Conservation (phyloP, 2,888 invertebrate species). For the Magallana nippona region DNA sequence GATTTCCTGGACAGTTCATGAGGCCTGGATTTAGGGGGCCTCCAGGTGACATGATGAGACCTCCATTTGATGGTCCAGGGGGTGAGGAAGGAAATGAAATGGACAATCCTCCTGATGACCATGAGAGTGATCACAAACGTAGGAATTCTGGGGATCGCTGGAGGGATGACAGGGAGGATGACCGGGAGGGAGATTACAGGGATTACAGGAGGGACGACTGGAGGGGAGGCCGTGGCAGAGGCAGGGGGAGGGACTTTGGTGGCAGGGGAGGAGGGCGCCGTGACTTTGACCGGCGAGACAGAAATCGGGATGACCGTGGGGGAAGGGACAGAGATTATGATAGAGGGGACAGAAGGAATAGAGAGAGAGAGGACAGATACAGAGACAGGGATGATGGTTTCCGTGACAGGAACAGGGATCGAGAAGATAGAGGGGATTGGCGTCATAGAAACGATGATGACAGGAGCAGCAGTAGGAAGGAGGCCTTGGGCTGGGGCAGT, state of each 20-base stretch:
- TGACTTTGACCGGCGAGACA: conserved; percentile 49
- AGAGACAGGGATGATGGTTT: conserved; percentile 37
- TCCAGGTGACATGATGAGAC: conserved; percentile 45
- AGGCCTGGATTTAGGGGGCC: conserved; percentile 50
- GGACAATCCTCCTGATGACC: conserved; percentile 42
- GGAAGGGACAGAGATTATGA: conserved; percentile 55
- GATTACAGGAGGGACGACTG: conserved; percentile 41
- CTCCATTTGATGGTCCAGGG: conserved; percentile 43
- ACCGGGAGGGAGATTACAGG: conserved; percentile 11
- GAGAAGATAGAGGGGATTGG: conserved; percentile 44
- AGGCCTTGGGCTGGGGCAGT: conserved; percentile 36
- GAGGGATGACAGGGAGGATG: conserved; percentile 44
- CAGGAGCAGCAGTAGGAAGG: conserved; percentile 49
- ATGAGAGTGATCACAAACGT: conserved; percentile 41
- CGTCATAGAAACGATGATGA: conserved; percentile 47
- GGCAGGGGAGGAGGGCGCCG: conserved; percentile 50
- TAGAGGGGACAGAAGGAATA: conserved; percentile 50
- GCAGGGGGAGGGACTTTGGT: conserved; percentile 41
- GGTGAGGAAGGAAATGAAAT: conserved; percentile 46
- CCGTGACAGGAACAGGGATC: conserved; percentile 48
- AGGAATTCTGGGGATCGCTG: conserved; percentile 43
- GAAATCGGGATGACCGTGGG: conserved; percentile 45
- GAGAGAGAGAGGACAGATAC: conserved; percentile 43
- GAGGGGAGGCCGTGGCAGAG: conserved; percentile 40
- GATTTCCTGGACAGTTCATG: conserved; percentile 56